Percentiles rank a stretch among this genome's conserved stretches.
phyloP scores from a whole-genome alignment of 2,888 invertebrate species.

The Morpho helenor region DNA sequence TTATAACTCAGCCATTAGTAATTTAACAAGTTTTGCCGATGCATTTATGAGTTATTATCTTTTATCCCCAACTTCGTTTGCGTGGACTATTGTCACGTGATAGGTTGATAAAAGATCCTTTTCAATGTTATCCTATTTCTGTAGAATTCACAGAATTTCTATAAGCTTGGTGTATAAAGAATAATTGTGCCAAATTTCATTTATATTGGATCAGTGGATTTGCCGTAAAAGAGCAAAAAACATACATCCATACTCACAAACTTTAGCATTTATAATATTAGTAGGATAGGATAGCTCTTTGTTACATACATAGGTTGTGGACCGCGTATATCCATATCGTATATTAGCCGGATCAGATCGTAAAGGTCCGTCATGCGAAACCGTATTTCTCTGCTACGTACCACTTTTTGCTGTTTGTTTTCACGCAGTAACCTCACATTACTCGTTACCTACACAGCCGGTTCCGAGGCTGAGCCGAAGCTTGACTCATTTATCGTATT shows the following conservation, averaged over 20 bases:
- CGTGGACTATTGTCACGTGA: no score
- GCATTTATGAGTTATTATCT: slow-evolving; percentile 58
- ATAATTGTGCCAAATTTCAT: no score
- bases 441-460: slow-evolving; percentile 65
- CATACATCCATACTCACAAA: no score
- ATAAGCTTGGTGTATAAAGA: no score
- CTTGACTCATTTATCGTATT: slow-evolving; percentile 73
- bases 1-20: slow-evolving; percentile 43
- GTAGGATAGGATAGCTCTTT: slow-evolving; percentile 42
- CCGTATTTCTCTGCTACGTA: slow-evolving; percentile 58
- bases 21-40: slow-evolving; percentile 54
- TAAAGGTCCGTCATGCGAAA: slow-evolving; percentile 59
- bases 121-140: no score
- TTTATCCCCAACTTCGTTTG: no score
- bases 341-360: slow-evolving; percentile 60
- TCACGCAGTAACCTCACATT: slow-evolving; percentile 68
- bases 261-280: no score
- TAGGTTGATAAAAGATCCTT: no score
- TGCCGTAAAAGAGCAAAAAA: no score
- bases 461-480: slow-evolving; percentile 49
- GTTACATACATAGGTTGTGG: slow-evolving; percentile 54
- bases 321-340: slow-evolving; percentile 58
- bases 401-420: slow-evolving; percentile 64
- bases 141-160: no score
- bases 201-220: no score